Evolutionary conservation across 2,113 vertebrate species (phyloP).

Genomic region (Lepisosteus oculatus): DNA sequence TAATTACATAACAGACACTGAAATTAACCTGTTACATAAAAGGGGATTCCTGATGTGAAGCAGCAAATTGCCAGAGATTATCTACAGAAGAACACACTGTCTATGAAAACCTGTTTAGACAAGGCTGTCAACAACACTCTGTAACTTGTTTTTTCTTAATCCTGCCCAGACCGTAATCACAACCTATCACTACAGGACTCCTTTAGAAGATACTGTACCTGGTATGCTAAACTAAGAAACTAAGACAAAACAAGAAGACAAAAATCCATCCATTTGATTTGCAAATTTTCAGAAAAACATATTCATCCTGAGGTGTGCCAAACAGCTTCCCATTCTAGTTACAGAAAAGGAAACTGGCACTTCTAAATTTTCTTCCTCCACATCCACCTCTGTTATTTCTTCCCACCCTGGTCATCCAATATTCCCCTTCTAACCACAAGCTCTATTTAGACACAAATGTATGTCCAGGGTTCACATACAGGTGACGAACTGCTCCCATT

Average conservation of each 20-base stretch:
- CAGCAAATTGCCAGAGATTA: too few species aligned
- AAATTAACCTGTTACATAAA: too few species aligned
- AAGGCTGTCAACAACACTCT: neutral
- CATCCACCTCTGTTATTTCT: neutral
- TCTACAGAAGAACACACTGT: too few species aligned
- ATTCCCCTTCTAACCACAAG: neutral
- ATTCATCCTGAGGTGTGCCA: neutral
- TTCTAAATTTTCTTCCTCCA: neutral
- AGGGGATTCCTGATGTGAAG: too few species aligned
- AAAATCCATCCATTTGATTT: neutral
- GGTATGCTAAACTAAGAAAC: too few species aligned
- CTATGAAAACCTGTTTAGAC: neutral
- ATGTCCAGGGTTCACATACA: neutral
- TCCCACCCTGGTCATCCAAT: neutral
- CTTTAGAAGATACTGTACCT: too few species aligned
- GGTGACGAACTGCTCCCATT: neutral
- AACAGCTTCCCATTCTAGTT: conserved; percentile 1
- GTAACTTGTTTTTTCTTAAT: neutral
- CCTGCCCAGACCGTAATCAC: too few species aligned
- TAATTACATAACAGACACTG: too few species aligned
- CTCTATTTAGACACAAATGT: neutral
- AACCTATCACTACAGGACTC: too few species aligned
- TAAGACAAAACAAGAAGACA: neutral
- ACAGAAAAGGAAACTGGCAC: neutral
- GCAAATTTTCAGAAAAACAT: neutral